These are phyloP conservation scores for Periophthalmus magnuspinnatus DNA, from an alignment of 2,797 vertebrate genomes.

Conservation along the genomic window DNA sequence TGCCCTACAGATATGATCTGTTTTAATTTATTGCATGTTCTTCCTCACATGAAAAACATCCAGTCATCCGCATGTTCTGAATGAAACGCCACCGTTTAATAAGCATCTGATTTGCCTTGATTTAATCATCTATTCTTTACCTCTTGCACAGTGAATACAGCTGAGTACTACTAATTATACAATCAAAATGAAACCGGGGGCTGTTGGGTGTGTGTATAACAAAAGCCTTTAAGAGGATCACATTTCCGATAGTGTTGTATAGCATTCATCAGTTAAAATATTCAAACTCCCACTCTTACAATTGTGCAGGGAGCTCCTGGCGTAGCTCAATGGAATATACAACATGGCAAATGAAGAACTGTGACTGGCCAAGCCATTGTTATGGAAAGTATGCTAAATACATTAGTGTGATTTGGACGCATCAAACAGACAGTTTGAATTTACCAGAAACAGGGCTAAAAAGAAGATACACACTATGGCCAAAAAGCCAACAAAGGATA, in stretches of 20 bases:
- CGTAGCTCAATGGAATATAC: slow-evolving; percentile 27
- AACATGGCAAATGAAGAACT: slow-evolving; percentile 6
- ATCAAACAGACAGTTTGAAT: neutral
- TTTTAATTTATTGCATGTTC: slow-evolving; percentile 52
- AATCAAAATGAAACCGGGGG: slow-evolving; percentile 70
- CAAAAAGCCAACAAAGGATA: neutral
- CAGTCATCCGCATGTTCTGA: slow-evolving; percentile 65
- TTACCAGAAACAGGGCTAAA: neutral
- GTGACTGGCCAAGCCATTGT: slow-evolving; percentile 10
- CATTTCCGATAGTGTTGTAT: slow-evolving; percentile 64
- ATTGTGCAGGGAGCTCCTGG: slow-evolving; percentile 15
- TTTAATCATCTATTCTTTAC: slow-evolving; percentile 75
- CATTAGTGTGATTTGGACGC: slow-evolving; percentile 14
- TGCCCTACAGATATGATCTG: slow-evolving; percentile 38
- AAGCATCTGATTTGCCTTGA: slow-evolving; percentile 66
- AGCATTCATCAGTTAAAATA: slow-evolving; percentile 58
- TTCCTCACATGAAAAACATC: slow-evolving; percentile 56
- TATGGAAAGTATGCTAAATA: neutral
- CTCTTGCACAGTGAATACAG: slow-evolving; percentile 62
- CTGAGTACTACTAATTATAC: slow-evolving; percentile 76
- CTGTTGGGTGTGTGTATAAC: slow-evolving; percentile 60
- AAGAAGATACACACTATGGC: too few relatives aligned
- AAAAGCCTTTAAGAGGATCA: slow-evolving; percentile 62
- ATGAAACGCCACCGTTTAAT: slow-evolving; percentile 72
- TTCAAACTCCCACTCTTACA: slow-evolving; percentile 38